Evolutionary conservation across 2,797 vertebrate species (phyloP).

Genomic region (Sylvia borin): DNA sequence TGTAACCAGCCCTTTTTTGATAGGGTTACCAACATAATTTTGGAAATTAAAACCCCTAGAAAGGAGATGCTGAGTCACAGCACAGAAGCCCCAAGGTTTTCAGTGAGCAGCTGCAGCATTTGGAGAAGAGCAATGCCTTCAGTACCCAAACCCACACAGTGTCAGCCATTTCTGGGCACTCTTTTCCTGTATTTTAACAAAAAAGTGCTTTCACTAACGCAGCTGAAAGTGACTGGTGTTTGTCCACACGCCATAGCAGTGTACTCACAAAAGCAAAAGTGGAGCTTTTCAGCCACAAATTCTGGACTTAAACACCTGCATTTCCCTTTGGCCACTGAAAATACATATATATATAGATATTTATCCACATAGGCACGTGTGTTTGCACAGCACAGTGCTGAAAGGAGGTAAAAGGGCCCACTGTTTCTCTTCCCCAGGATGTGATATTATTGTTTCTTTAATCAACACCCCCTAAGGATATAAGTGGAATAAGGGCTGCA

Average conservation of each 20-base stretch:
- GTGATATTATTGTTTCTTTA: background rate
- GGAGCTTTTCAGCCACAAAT: background rate
- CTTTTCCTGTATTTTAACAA: background rate
- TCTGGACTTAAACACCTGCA: background rate
- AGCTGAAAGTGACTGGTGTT: background rate
- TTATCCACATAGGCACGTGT: fast-evolving
- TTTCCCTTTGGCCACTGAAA: background rate
- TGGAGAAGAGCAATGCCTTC: constrained; percentile 6
- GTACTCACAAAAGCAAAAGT: background rate
- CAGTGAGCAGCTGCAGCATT: constrained; percentile 31
- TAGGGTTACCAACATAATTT: background rate
- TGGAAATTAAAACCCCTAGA: background rate
- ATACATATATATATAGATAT: too few relatives aligned
- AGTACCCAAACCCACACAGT: background rate
- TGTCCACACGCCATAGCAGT: background rate
- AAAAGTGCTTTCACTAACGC: background rate
- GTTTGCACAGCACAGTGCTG: background rate
- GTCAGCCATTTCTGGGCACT: background rate
- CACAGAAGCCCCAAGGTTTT: background rate
- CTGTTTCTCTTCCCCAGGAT: background rate
- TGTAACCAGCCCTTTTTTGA: background rate
- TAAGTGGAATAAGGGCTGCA: background rate
- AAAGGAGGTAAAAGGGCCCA: background rate
- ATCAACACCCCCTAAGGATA: background rate
- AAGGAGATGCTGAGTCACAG: constrained; percentile 31